These are phyloP conservation scores for Cryptoblepharus egeriae DNA, from an alignment of 2,797 vertebrate species.

Conservation along the genomic window DNA sequence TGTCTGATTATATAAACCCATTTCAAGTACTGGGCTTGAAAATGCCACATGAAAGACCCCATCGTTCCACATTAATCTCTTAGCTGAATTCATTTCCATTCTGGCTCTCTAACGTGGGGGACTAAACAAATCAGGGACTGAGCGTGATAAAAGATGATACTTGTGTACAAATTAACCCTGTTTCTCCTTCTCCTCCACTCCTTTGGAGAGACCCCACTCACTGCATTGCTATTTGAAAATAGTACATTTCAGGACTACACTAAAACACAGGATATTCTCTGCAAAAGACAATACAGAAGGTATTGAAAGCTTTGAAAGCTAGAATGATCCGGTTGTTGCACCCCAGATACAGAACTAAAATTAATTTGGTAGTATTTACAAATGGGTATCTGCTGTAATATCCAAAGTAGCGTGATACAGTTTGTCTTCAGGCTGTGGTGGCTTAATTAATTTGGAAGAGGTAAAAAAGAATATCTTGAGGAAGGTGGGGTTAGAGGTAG, in stretches of 20 bases:
- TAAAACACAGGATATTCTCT: conserved; percentile 44
- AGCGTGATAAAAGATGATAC: conserved; percentile 63
- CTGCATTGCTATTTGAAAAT: conserved; percentile 51
- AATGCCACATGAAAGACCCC: conserved; percentile 74
- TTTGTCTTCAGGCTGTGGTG: background rate
- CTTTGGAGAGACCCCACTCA: conserved; percentile 57
- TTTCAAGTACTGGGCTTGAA: conserved; percentile 64
- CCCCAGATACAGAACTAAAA: background rate
- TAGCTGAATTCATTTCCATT: conserved; percentile 71
- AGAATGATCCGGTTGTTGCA: background rate
- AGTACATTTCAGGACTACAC: conserved; percentile 38
- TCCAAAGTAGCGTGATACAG: background rate
- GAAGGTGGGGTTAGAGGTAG: background rate
- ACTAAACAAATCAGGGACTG: conserved; percentile 67
- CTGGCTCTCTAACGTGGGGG: conserved; percentile 68
- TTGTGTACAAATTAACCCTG: conserved; percentile 67
- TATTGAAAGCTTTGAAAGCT: background rate
- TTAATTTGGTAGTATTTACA: background rate
- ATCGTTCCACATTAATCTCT: conserved; percentile 69
- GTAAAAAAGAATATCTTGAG: background rate
- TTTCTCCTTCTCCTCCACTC: conserved; percentile 56
- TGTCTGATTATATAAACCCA: conserved; percentile 73
- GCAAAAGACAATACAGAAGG: background rate
- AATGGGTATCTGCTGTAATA: background rate
- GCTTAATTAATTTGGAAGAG: background rate